phyloP scores from a whole-genome alignment of 2,113 vertebrate genomes.

The Eidolon helvum region DNA sequence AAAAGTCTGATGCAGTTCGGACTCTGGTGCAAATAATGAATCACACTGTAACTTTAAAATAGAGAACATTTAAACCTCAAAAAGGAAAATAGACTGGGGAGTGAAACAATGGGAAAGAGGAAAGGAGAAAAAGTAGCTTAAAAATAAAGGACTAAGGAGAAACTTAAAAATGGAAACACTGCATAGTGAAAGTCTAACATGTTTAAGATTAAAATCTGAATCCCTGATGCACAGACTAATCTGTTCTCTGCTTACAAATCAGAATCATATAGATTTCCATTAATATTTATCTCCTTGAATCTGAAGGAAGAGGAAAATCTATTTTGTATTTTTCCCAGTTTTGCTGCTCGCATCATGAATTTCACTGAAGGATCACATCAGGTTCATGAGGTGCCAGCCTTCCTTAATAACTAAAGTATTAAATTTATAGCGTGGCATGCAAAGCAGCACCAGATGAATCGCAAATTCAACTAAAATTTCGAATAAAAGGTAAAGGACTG shows the following conservation, averaged over 20 bases:
- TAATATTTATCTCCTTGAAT: slow-evolving; percentile 58
- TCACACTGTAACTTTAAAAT: not conserved
- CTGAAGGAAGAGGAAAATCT: slow-evolving; percentile 34
- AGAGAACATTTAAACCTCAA: not conserved
- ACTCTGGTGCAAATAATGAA: not conserved
- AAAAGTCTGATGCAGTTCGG: not conserved
- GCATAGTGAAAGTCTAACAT: not conserved
- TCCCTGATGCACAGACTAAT: slow-evolving; percentile 9
- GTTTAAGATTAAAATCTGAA: slow-evolving; percentile 44
- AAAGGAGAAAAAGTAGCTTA: not conserved
- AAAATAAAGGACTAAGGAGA: not conserved
- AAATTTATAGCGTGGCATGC: accelerated
- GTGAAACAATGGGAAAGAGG: not conserved
- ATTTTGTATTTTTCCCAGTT: not conserved
- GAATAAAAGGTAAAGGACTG: slow-evolving; percentile 67
- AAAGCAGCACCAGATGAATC: not conserved
- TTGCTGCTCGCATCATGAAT: not conserved
- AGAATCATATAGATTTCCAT: slow-evolving; percentile 58
- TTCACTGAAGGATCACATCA: slow-evolving; percentile 29
- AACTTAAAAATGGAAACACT: not conserved
- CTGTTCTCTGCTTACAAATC: slow-evolving; percentile 48
- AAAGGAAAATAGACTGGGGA: not conserved
- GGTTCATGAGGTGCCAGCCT: not conserved
- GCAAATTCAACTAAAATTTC: slow-evolving; percentile 66
- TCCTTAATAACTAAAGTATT: not conserved